A percentile compares a stretch with the other conserved stretches of the same genome.
These are phyloP conservation scores for Euzetes globulus DNA, from an alignment of 2,888 invertebrate species.

Conservation along the genomic window DNA sequence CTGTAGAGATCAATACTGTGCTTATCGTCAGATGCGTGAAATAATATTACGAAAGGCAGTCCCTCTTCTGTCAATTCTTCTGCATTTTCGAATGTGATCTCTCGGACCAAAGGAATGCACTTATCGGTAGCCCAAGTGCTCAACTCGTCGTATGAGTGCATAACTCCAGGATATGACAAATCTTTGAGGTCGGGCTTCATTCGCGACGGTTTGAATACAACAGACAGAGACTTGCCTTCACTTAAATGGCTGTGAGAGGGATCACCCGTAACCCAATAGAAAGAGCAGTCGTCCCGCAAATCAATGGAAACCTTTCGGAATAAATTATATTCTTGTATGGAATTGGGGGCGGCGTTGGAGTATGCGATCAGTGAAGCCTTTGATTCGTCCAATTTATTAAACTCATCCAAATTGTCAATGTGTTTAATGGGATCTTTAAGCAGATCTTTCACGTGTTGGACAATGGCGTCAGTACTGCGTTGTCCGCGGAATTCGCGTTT, in stretches of 20 bases:
- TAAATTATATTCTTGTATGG: slow-evolving; percentile 69
- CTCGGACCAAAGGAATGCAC: slow-evolving; percentile 91
- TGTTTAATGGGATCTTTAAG: slow-evolving; percentile 79
- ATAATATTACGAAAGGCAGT: slow-evolving; percentile 92
- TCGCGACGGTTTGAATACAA: slow-evolving; percentile 34
- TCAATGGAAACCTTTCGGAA: slow-evolving; percentile 74
- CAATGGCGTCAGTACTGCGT: slow-evolving; percentile 81
- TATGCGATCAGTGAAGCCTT: slow-evolving; percentile 79
- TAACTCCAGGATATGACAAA: slow-evolving; percentile 40
- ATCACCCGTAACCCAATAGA: slow-evolving; percentile 79
- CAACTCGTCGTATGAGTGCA: slow-evolving; percentile 61
- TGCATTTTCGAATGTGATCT: slow-evolving; percentile 99
- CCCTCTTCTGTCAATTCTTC: slow-evolving; percentile 98
- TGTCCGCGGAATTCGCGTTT: slow-evolving; percentile 83
- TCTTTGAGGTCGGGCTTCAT: slow-evolving; percentile 37
- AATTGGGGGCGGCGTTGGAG: slow-evolving; percentile 51
- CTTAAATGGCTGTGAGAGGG: slow-evolving; percentile 36
- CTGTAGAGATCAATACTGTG: slow-evolving; percentile 78
- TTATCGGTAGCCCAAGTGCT: slow-evolving; percentile 77
- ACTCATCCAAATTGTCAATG: slow-evolving; percentile 51
- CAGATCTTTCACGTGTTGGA: slow-evolving; percentile 79
- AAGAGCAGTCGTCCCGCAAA: slow-evolving; percentile 90
- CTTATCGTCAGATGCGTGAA: slow-evolving; percentile 74
- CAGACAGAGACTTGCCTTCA: slow-evolving; percentile 36
- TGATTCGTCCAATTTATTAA: slow-evolving; percentile 48